Conservation (phyloP, 2,113 vertebrate species). For the Ciconia stormi region DNA sequence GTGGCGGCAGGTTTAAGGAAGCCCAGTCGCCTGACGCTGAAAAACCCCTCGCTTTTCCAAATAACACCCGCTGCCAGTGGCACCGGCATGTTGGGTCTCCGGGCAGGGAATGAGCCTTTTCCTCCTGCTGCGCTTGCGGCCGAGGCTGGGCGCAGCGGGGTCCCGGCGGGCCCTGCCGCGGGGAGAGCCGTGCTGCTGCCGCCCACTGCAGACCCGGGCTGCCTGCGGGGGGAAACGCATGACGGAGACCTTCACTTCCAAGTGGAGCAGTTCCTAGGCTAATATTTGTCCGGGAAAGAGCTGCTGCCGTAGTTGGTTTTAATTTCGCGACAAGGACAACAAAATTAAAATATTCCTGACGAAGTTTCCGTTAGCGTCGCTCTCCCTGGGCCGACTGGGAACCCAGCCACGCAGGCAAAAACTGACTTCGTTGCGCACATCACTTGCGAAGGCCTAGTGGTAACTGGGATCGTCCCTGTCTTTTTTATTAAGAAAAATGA, state of each 20-base stretch:
- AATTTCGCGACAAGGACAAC: neutral
- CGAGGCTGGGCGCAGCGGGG: neutral
- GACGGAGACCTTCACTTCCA: neutral
- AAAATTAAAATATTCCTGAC: conserved; percentile 10
- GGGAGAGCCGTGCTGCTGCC: neutral
- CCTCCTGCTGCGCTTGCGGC: neutral
- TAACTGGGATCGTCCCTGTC: neutral
- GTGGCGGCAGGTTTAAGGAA: neutral
- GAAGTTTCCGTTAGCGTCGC: conserved; percentile 9
- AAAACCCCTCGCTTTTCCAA: neutral
- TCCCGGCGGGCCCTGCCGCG: neutral
- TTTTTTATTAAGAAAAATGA: neutral
- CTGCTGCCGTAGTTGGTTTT: neutral
- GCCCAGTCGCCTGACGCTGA: rapidly evolving
- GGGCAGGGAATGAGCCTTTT: neutral
- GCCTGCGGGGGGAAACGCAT: neutral
- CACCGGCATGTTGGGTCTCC: neutral
- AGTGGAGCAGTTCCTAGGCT: neutral
- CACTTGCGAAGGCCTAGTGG: neutral
- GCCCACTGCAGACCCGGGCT: neutral
- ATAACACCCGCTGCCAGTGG: neutral
- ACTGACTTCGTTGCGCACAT: neutral
- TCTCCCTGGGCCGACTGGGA: neutral
- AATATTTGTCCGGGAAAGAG: neutral
- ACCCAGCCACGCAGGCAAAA: neutral